These are phyloP conservation scores for Istiophorus platypterus DNA, from an alignment of 2,113 vertebrate genomes.

Conservation along the genomic window DNA sequence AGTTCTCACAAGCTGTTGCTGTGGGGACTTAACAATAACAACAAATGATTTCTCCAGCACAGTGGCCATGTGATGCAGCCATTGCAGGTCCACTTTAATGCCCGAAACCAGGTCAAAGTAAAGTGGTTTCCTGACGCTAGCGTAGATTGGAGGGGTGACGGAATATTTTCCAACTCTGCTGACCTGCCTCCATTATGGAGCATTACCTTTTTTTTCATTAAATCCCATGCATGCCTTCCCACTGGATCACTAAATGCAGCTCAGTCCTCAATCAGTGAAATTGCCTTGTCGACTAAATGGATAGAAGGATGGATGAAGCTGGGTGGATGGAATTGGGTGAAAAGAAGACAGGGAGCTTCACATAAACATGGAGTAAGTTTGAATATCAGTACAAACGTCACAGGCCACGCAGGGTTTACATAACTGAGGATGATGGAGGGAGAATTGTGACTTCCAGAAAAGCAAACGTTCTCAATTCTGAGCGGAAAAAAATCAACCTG, in stretches of 20 bases:
- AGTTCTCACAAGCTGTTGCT: conserved; percentile 61
- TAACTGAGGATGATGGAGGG: conserved; percentile 52
- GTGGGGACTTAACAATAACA: conserved; percentile 54
- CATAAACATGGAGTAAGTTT: conserved; percentile 48
- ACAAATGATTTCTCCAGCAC: conserved; percentile 55
- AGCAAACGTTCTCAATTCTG: conserved; percentile 42
- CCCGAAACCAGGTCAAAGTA: conserved; percentile 67
- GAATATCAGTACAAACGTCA: conserved; percentile 30
- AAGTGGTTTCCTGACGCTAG: conserved; percentile 50
- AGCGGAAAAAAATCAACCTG: conserved; percentile 35
- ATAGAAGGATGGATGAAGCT: conserved; percentile 46
- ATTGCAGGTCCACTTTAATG: conserved; percentile 51
- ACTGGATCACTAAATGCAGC: conserved; percentile 69
- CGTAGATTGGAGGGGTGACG: conserved; percentile 25
- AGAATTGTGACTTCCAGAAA: conserved; percentile 36
- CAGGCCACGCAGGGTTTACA: conserved; percentile 52
- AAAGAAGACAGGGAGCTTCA: conserved; percentile 50
- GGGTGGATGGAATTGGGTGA: conserved; percentile 38
- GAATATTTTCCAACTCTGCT: conserved; percentile 53
- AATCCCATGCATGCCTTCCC: conserved; percentile 55
- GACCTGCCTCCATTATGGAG: conserved; percentile 68
- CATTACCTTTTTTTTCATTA: conserved; percentile 67
- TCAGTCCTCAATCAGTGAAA: conserved; percentile 81
- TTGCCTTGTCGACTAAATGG: conserved; percentile 72
- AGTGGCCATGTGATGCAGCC: conserved; percentile 49